A percentile compares a stretch with the other conserved stretches of the same genome.
Conservation (phyloP, 2,888 invertebrate genomes). For the Cheilosia variabilis region DNA sequence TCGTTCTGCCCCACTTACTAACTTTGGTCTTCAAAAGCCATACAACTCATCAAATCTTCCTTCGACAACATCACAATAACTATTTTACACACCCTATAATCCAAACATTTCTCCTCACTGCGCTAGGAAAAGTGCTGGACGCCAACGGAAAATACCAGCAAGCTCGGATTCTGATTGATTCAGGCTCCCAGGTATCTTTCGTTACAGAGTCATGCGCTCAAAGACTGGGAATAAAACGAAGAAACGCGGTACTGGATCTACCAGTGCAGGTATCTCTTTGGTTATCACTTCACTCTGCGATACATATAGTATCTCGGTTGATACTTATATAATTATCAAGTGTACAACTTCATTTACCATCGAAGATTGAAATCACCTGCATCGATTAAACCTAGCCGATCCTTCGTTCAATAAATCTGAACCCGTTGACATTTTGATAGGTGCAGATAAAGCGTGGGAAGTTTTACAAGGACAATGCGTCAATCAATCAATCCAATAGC, state of each 20-base stretch:
- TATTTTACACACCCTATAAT: not conserved
- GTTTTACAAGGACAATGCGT: too few relatives aligned
- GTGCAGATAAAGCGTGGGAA: slow-evolving; percentile 6
- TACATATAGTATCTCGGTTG: too few relatives aligned
- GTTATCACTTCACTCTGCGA: too few relatives aligned
- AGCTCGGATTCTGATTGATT: slow-evolving; percentile 1
- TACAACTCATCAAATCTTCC: not conserved
- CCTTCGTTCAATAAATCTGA: slow-evolving; percentile 3
- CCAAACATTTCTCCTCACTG: not conserved
- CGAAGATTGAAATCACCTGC: slow-evolving; percentile 6
- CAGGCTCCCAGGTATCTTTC: slow-evolving; percentile 9
- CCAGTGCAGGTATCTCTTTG: too few relatives aligned
- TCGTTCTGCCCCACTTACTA: too few relatives aligned
- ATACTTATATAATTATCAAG: too few relatives aligned
- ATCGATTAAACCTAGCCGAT: slow-evolving; percentile 1
- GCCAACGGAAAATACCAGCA: not conserved
- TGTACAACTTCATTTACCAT: not conserved
- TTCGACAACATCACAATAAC: not conserved
- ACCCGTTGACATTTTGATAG: slow-evolving; percentile 5
- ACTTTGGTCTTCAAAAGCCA: not conserved
- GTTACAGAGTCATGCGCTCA: slow-evolving; percentile 3
- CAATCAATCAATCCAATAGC: slow-evolving; percentile 1
- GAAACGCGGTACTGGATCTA: slow-evolving; percentile 9
- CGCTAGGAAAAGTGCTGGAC: slow-evolving; percentile 6
- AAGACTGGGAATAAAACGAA: not conserved